Percentiles rank a stretch among this genome's conserved stretches.
phyloP scores from a whole-genome alignment of 2,113 vertebrate species.

The Xiphophorus couchianus region DNA sequence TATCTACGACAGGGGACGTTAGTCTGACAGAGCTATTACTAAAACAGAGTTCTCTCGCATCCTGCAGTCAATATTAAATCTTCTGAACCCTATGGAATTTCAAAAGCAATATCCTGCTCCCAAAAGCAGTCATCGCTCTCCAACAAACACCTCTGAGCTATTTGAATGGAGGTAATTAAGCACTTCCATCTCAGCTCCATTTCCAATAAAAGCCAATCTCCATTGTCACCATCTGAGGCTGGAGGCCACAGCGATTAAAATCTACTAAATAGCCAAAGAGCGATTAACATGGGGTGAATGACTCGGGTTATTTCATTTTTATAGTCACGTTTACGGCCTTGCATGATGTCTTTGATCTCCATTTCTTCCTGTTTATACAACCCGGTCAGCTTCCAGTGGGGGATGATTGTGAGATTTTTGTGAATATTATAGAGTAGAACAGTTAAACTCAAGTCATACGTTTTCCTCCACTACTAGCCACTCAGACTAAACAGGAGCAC shows the following conservation, averaged over 20 bases:
- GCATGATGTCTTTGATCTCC: slow-evolving; percentile 39
- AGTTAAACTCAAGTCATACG: slow-evolving; percentile 34
- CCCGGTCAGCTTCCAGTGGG: slow-evolving; percentile 16
- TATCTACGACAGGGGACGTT: slow-evolving; percentile 37
- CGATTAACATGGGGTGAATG: slow-evolving; percentile 61
- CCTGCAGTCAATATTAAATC: slow-evolving; percentile 65
- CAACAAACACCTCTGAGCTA: slow-evolving; percentile 66
- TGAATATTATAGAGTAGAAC: slow-evolving; percentile 9
- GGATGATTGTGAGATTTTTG: background rate
- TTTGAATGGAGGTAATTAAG: slow-evolving; percentile 72
- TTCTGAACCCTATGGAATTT: slow-evolving; percentile 64
- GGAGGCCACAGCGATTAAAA: slow-evolving; percentile 65
- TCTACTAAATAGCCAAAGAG: slow-evolving; percentile 57
- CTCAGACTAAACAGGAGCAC: slow-evolving; percentile 25
- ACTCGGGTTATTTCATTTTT: slow-evolving; percentile 59
- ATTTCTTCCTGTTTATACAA: slow-evolving; percentile 49
- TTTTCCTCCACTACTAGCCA: slow-evolving; percentile 36
- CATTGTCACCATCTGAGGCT: slow-evolving; percentile 56
- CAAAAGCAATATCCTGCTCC: slow-evolving; percentile 71
- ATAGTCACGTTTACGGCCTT: slow-evolving; percentile 46
- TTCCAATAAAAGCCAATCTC: slow-evolving; percentile 62
- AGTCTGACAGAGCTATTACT: slow-evolving; percentile 59
- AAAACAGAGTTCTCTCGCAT: slow-evolving; percentile 47
- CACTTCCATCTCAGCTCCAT: slow-evolving; percentile 69
- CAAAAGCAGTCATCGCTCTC: slow-evolving; percentile 64